phyloP scores from a whole-genome alignment of 2,797 vertebrate species.

The Acanthiza pusilla region DNA sequence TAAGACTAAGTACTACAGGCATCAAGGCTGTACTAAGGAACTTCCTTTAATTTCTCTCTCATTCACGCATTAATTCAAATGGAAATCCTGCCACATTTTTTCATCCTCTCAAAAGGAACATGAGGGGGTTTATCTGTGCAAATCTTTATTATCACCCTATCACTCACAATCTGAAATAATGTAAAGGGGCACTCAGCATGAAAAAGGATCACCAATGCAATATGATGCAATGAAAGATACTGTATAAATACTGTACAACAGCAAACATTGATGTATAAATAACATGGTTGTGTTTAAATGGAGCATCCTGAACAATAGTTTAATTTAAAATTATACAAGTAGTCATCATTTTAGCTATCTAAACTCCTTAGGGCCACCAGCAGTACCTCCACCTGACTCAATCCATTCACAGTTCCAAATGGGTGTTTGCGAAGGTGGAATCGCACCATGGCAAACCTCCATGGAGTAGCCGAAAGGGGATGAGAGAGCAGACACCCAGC shows the following conservation, averaged over 20 bases:
- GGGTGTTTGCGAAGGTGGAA: background rate
- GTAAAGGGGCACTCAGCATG: background rate
- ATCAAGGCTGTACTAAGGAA: background rate
- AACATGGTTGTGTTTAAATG: background rate
- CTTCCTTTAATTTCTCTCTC: background rate
- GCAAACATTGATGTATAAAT: background rate
- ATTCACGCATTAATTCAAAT: background rate
- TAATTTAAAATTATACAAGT: background rate
- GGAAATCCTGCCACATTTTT: background rate
- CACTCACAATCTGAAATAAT: background rate
- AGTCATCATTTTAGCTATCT: background rate
- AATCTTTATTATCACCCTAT: background rate
- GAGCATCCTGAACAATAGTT: background rate
- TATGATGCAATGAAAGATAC: background rate
- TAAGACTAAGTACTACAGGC: background rate
- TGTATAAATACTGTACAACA: background rate
- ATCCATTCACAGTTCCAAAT: rapidly evolving
- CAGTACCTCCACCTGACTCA: background rate
- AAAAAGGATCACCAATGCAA: background rate
- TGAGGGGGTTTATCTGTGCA: background rate
- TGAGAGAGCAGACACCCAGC: background rate
- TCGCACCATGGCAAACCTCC: background rate
- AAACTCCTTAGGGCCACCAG: background rate
- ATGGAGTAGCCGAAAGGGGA: background rate
- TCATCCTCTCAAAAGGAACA: background rate